Base-by-base conservation (phyloP, 2,113 vertebrate species). In the Microcebus griseorufus region DNA sequence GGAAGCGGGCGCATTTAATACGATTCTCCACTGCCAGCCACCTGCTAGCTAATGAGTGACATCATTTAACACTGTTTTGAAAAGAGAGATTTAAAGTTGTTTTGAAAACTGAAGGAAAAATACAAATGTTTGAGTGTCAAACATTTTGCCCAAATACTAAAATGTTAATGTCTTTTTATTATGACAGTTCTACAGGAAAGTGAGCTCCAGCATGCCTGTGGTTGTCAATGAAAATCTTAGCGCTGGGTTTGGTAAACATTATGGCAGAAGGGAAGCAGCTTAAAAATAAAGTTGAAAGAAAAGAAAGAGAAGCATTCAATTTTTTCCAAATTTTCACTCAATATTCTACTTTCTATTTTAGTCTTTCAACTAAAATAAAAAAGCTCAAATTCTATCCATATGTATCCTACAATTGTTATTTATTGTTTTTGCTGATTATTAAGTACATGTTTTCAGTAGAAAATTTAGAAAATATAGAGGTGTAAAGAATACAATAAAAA, bases 81-180 rank as follows among this genome's bases (percentile, higher is more conserved):
- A 96, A 96, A 90, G 94, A 93, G 84, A 79, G 95, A 96, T 96
- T 96, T 90, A 72, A 93, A 97, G 90, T 94, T 97, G 97, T 97
- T 97, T 97, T 97, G 97, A 95, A 97, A 97, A 97, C 90, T 65
- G 96, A 91, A 85, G 93, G 96, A 96, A 95, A 97, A 97, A 98
- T 97, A 96, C 95, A 98, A 97, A 97, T 96, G 97, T 97, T 95
- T 95, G 97, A 45, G 48, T 93, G 97, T 96, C 96, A 98, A 97
- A 97, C 96, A 94, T 96, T 97, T 94, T 96, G 65, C 93, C 86
- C 96, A 97, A 96, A 96, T 94, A 94, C 84, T 81, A 82, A 95
- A 79, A 97, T 96, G 95, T 86, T 84, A 85, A 92, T 82, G 96
- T 96, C 94, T 97, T 90, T 96, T 96, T 97, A 97, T 97, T 97